phyloP scores from a whole-genome alignment of 2,797 vertebrate species.

The Argentina silus region DNA sequence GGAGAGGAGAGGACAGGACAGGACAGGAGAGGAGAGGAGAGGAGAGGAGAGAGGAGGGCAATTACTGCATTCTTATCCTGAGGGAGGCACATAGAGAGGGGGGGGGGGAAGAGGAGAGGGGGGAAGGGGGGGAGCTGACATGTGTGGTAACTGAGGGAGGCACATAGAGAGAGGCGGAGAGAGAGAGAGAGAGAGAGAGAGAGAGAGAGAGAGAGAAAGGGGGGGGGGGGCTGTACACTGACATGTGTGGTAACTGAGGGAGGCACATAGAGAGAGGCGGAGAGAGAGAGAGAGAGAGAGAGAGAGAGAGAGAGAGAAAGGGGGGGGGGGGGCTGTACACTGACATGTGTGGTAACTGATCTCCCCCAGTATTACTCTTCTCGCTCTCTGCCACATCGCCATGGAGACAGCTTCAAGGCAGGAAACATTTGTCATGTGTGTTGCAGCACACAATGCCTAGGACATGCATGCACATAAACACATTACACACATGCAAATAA shows the following conservation, averaged over 20 bases:
- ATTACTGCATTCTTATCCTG: background rate
- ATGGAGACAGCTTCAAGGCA: constrained; percentile 60
- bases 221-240: too few relatives aligned
- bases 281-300: background rate
- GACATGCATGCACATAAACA: background rate
- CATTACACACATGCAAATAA: constrained; percentile 1
- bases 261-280: background rate
- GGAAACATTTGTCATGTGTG: constrained; percentile 19
- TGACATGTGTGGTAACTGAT: background rate
- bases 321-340: constrained; percentile 4
- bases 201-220: constrained; percentile 7
- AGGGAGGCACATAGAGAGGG: background rate
- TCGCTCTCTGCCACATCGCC: constrained; percentile 45
- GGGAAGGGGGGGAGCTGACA: background rate
- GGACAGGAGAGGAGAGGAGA: background rate
- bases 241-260: background rate
- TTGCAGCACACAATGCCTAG: constrained; percentile 1
- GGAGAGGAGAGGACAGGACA: background rate
- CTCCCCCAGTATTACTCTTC: constrained; percentile 19
- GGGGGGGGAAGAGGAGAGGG: background rate
- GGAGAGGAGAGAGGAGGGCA: background rate
- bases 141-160: background rate
- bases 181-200: background rate
- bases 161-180: background rate
- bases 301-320: background rate